Evolutionary conservation across 2,888 invertebrate species (phyloP), one percentile per base, ranked within the genome.

Genomic region (Drymonia ruficornis): DNA sequence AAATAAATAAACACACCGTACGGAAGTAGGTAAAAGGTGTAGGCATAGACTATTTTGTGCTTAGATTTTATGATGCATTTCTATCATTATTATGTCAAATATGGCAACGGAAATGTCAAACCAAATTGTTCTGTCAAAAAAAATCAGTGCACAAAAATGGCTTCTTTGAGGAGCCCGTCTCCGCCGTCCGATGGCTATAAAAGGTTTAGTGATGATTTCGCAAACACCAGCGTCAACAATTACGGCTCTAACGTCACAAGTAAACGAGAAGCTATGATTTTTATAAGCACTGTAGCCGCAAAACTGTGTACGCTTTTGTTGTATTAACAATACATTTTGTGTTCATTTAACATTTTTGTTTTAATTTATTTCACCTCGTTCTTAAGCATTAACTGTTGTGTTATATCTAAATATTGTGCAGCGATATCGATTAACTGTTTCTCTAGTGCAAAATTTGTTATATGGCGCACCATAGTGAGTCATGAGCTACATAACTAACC

Each of bases 231-330:
- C 85, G 79, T 91, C 89, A 92, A 91, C 89, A 93, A 94, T 78
- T 95, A 95, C 86, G 94, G 95, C 78, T 94, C 95, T 65, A 94
- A 94, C 78, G 91, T 90, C 74, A 79, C 93, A 86, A 94, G 94
- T 95, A 93, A 93, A 94, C 78, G 59, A 80, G 84, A 85, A 86
- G 83, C 84, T 86, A 81, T 81, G 74, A 82, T 84, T 81, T 82
- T 84, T 83, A 68, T 81, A 83, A 82, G 89, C 91, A 92, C 91
- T 72, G 89, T 91, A 91, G 89, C 82, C 80, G 86, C 89, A 73
- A 83, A 70, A 81, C 66, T 81, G 67, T 88, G 83, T 88, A 84
- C 80, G 89, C 90, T 90, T 90, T 83, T 82, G 66, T 84, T 86
- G 78, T 86, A 71, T 70, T 90, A 89, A 91, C 90, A 89, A 86